Conservation (phyloP, 1,140 invertebrate species). For the Leptonema lineaticorne region DNA sequence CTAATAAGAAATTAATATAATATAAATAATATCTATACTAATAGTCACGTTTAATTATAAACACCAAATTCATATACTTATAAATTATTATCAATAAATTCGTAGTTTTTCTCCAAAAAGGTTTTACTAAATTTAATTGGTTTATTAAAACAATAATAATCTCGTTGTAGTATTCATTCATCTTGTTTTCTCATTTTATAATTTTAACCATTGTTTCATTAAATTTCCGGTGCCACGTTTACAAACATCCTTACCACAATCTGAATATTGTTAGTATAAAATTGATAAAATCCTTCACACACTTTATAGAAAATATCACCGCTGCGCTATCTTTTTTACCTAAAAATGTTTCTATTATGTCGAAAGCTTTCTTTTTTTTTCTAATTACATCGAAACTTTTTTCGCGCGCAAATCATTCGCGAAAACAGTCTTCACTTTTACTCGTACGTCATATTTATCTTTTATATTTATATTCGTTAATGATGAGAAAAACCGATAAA, state of each 20-base stretch:
- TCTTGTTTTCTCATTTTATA: too few relatives aligned
- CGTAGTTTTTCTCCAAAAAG: constrained; percentile 14
- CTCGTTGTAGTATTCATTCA: constrained; percentile 12
- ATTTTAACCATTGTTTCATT: not conserved
- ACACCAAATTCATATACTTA: constrained; percentile 27
- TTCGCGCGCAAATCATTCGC: constrained; percentile 5
- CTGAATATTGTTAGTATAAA: constrained; percentile 7
- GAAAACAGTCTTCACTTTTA: constrained; percentile 9
- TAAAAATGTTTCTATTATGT: not conserved
- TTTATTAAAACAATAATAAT: constrained; percentile 15
- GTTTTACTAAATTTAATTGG: constrained; percentile 5
- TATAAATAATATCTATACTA: constrained; percentile 18
- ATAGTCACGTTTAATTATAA: constrained; percentile 19
- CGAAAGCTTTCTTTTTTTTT: not conserved
- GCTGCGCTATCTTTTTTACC: not conserved
- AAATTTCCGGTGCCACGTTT: not conserved
- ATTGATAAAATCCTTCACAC: constrained; percentile 14
- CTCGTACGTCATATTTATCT: not conserved
- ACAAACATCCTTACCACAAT: constrained; percentile 7
- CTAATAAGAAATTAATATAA: not conserved
- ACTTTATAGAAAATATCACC: not conserved
- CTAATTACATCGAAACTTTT: constrained; percentile 4
- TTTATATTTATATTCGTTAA: not conserved
- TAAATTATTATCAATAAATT: constrained; percentile 28
- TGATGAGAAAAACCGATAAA: too few relatives aligned